A percentile compares a stretch with the other conserved stretches of the same genome.
Evolutionary conservation across 2,888 invertebrate species (phyloP).

Genomic region (Hofmannophila pseudospretella): DNA sequence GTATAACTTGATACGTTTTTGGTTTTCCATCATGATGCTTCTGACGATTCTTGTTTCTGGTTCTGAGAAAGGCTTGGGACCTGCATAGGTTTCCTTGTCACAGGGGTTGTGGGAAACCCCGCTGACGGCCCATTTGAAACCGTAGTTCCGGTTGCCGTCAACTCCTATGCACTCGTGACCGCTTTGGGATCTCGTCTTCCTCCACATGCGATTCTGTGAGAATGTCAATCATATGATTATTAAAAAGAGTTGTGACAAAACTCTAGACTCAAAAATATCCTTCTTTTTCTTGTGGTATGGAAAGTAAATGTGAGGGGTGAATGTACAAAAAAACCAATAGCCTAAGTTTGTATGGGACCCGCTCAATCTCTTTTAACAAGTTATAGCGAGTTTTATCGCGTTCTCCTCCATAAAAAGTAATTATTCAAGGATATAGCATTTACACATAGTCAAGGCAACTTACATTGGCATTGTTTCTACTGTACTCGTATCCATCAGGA

Average conservation of each 20-base stretch:
- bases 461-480: slow-evolving; percentile 49
- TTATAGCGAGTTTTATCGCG: too few species aligned
- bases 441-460: too few species aligned
- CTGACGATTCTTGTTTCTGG: slow-evolving; percentile 76
- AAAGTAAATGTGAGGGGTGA: too few species aligned
- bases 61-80: slow-evolving; percentile 79
- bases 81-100: slow-evolving; percentile 77
- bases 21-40: slow-evolving; percentile 68
- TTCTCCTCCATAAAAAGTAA: too few species aligned
- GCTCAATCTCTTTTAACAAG: too few species aligned
- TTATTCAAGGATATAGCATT: too few species aligned
- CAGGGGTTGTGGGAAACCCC: slow-evolving; percentile 81
- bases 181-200: slow-evolving; percentile 76
- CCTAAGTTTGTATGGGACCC: too few species aligned
- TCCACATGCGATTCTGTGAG: slow-evolving; percentile 79
- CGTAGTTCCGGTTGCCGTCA: slow-evolving; percentile 85
- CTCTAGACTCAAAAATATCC: too few species aligned
- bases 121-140: slow-evolving; percentile 80
- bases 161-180: slow-evolving; percentile 74
- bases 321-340: too few species aligned
- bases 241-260: too few species aligned
- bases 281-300: too few species aligned
- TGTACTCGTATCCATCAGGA: slow-evolving; percentile 85
- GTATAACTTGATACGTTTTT: slow-evolving; percentile 78
- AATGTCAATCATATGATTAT: not conserved